phyloP scores from a whole-genome alignment of 2,113 vertebrate genomes.

The Condylura cristata region DNA sequence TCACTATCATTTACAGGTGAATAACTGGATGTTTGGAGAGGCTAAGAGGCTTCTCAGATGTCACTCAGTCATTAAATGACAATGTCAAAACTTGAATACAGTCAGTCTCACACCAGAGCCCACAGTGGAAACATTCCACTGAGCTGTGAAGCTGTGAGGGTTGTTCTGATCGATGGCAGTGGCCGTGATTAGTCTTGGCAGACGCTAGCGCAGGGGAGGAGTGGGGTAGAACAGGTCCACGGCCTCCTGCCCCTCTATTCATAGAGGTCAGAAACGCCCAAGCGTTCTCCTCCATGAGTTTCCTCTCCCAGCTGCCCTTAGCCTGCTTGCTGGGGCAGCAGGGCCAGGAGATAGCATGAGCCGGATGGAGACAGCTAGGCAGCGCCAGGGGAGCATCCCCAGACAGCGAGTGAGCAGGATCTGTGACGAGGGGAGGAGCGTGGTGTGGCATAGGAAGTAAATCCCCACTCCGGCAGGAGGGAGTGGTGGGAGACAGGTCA shows the following conservation, averaged over 20 bases:
- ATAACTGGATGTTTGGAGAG: not conserved
- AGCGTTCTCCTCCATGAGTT: rapidly evolving
- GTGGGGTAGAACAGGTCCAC: not conserved
- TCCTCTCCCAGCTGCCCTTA: not conserved
- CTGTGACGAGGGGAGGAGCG: not conserved
- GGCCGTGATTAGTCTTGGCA: not conserved
- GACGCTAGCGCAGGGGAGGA: not conserved
- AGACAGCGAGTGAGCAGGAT: not conserved
- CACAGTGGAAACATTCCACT: not conserved
- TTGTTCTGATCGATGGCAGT: not conserved
- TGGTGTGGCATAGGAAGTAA: not conserved
- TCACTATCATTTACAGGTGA: not conserved
- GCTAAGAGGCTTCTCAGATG: not conserved
- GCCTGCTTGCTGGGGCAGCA: rapidly evolving
- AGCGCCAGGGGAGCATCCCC: not conserved
- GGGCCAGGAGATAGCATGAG: not conserved
- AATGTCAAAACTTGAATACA: not conserved
- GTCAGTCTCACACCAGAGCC: not conserved
- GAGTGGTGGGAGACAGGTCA: not conserved
- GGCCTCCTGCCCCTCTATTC: rapidly evolving
- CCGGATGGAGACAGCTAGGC: not conserved
- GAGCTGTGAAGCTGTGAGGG: too few species aligned
- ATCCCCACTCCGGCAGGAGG: not conserved
- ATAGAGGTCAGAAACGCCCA: not conserved
- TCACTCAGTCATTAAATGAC: not conserved